Conservation (phyloP, 2,113 vertebrate species). For the Engraulis encrasicolus region DNA sequence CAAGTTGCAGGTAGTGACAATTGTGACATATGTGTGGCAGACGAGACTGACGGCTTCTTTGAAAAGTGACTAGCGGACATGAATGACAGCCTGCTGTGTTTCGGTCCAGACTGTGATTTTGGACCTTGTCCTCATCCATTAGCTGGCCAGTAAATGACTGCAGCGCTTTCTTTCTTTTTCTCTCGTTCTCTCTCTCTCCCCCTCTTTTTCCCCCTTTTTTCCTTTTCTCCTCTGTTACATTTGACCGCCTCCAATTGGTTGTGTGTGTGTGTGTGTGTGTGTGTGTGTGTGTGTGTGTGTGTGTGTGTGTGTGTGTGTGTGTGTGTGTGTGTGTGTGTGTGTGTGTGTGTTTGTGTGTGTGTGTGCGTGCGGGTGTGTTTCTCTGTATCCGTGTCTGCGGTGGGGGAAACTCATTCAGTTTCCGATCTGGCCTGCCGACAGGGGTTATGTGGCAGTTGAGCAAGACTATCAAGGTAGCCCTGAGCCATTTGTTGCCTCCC, state of each 20-base stretch:
- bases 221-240: background rate
- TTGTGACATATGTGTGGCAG: background rate
- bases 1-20: background rate
- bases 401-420: constrained; percentile 38
- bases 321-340: constrained; percentile 26
- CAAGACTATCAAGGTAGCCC: constrained; percentile 57
- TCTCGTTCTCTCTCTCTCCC: background rate
- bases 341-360: constrained; percentile 21
- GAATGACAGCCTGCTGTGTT: background rate
- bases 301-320: constrained; percentile 26
- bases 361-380: constrained; percentile 29
- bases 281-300: constrained; percentile 14
- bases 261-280: constrained; percentile 26
- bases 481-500: constrained; percentile 31
- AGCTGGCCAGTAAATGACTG: constrained; percentile 5
- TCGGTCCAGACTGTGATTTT: background rate
- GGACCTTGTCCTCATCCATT: background rate
- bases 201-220: background rate
- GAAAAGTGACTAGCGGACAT: background rate
- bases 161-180: background rate
- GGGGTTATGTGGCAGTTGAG: constrained; percentile 54
- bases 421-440: constrained; percentile 58
- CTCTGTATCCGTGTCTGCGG: no score
- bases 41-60: background rate
- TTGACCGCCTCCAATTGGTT: background rate